Evolutionary conservation across 2,888 invertebrate genomes (phyloP), one percentile per base, ranked within the genome.

Genomic region (Pristionchus arcanus): DNA sequence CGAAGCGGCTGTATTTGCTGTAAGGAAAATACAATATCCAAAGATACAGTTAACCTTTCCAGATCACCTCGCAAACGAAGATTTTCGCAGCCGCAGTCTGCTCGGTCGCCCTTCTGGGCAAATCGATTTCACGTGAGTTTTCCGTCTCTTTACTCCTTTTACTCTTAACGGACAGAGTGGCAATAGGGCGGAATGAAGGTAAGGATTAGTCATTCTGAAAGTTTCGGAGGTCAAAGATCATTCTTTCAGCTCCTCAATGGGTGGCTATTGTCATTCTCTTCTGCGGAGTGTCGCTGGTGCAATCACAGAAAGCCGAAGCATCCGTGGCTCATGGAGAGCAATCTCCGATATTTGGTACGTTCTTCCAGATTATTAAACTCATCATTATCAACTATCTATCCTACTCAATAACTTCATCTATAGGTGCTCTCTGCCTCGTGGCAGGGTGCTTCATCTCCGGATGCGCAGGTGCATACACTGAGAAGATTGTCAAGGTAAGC

Each of bases 1-100:
- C 93, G 98, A 99, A 96, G 99, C 99, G 89, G 98, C 99, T 34
- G 99, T 99, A 68, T 98, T 98, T 96, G 99, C 99, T 97, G 98
- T 97, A 96, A 94, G 93, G 42, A 9, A 49, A 49, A 49, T 49
- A 31, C 37, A 3, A 59, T 25, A 42, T 63, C 59, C 5, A 19
- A 21, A 84, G 3, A 11, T 59, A 71, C 42, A n/a, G 21, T 55
- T n/a, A 85, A 37, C 59, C 37, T 16, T 88, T 93, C 63, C 91
- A 96, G 96, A 96, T 96, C 66, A 95, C 96, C 34, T 96, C 96
- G 89, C 96, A 96, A 91, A 93, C 96, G 91, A 96, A 96, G 93
- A 96, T 96, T 90, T 95, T 96, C 90, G 96, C 96, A 0, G 96
- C 96, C 31, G 96, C 96, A 31, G 92, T 96, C 25, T 96, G 96